These are phyloP conservation scores for Heliconius sara DNA, from an alignment of 2,888 invertebrate genomes.

Conservation along the genomic window DNA sequence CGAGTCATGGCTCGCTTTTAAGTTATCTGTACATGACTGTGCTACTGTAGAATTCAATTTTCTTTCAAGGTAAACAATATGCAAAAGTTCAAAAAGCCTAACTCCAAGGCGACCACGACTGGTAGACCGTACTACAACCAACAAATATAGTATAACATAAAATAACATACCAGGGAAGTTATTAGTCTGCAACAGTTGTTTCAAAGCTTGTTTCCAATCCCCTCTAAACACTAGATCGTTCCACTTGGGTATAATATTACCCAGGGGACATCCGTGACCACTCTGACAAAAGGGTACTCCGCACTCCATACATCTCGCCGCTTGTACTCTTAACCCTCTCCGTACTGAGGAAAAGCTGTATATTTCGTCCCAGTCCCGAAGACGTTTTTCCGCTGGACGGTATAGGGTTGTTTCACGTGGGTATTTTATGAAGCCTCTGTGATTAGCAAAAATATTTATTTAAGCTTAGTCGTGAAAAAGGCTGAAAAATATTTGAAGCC, in stretches of 20 bases:
- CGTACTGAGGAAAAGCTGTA: conserved; percentile 94
- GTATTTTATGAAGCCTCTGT: conserved; percentile 97
- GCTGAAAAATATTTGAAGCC: neutral
- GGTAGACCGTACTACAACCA: too few species aligned
- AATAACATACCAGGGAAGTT: conserved; percentile 95
- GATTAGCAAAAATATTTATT: neutral
- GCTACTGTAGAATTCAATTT: too few species aligned
- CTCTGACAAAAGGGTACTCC: conserved; percentile 96
- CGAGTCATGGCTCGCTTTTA: too few species aligned
- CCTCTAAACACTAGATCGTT: conserved; percentile 97
- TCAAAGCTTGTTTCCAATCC: conserved; percentile 97
- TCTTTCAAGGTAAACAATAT: too few species aligned
- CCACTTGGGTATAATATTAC: conserved; percentile 99
- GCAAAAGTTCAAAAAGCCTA: too few species aligned
- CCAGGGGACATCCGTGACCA: conserved; percentile 96
- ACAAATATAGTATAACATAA: neutral
- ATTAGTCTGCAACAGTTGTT: conserved; percentile 97
- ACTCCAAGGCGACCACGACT: too few species aligned
- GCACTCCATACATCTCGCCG: conserved; percentile 99
- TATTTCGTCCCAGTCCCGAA: conserved; percentile 98
- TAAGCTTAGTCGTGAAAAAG: neutral
- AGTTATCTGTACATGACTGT: too few species aligned
- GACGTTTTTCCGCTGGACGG: conserved; percentile 91
- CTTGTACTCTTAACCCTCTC: conserved; percentile 94
- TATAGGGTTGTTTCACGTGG: conserved; percentile 94